A percentile compares a stretch with the other conserved stretches of the same genome.
phyloP scores from a whole-genome alignment of 64 coral and sea anemone species.

The Stylophora pistillata region DNA sequence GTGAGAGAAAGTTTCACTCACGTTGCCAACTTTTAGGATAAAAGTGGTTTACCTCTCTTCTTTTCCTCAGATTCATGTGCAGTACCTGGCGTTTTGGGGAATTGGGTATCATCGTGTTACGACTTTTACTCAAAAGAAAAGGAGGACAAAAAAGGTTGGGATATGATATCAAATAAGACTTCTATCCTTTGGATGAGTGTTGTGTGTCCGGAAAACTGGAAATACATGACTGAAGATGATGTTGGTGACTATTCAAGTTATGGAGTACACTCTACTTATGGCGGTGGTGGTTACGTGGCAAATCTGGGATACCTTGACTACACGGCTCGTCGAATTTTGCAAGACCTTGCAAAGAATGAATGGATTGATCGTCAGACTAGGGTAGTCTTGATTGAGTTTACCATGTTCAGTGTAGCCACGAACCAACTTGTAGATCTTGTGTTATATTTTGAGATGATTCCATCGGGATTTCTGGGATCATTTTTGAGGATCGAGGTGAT shows the following conservation, averaged over 20 bases:
- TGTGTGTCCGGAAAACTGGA: slow-evolving; percentile 60
- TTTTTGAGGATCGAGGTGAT: slow-evolving; percentile 44
- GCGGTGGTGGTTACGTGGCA: slow-evolving; percentile 54
- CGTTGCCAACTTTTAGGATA: too few species aligned
- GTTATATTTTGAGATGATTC: slow-evolving; percentile 47
- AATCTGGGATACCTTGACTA: slow-evolving; percentile 50
- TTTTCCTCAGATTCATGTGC: background rate
- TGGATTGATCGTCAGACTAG: slow-evolving; percentile 73
- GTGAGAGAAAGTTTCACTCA: too few species aligned
- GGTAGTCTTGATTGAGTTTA: slow-evolving; percentile 48
- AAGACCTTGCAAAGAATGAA: slow-evolving; percentile 29
- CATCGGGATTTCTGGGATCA: slow-evolving; percentile 43
- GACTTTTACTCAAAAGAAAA: background rate
- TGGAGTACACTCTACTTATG: slow-evolving; percentile 34
- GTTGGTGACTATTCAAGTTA: background rate
- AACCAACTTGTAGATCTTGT: slow-evolving; percentile 28
- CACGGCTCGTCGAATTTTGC: slow-evolving; percentile 7
- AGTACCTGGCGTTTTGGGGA: background rate
- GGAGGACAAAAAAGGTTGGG: background rate
- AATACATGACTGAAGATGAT: slow-evolving; percentile 32
- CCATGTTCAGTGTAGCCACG: slow-evolving; percentile 50
- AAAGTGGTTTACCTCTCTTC: background rate
- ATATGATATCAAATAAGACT: background rate
- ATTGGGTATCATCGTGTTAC: background rate
- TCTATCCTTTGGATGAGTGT: too few species aligned